Evolutionary conservation across 2,888 invertebrate species (phyloP).

Genomic region (Cerceris ruficornis): DNA sequence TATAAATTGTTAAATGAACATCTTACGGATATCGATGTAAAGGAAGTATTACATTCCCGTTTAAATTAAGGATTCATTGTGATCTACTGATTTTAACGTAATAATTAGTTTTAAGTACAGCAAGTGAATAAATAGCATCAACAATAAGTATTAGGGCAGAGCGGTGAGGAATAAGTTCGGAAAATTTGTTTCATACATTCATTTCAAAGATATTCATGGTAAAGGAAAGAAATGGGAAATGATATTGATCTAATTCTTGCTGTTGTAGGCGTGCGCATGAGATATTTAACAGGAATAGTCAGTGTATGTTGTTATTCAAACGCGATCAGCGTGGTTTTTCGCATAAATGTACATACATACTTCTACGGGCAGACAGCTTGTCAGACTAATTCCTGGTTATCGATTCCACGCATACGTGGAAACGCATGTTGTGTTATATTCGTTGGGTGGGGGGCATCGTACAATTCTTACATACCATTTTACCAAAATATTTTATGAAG

Average conservation of each 20-base stretch:
- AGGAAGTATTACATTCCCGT: too few species aligned
- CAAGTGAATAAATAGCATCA: too few species aligned
- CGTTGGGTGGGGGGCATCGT: conserved; percentile 47
- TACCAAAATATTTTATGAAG: conserved; percentile 25
- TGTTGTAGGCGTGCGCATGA: neutral
- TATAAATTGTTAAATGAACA: too few species aligned
- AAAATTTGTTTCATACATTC: neutral
- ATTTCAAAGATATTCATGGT: neutral
- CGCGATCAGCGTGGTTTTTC: conserved; percentile 48
- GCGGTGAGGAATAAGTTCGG: neutral
- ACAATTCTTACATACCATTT: conserved; percentile 44
- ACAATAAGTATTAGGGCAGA: too few species aligned
- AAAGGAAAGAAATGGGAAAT: neutral
- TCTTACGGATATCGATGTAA: too few species aligned
- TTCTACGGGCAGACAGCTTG: conserved; percentile 65
- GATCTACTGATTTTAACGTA: too few species aligned
- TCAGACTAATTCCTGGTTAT: conserved; percentile 74
- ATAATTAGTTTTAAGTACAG: too few species aligned
- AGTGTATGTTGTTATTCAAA: conserved; percentile 26
- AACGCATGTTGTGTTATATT: conserved; percentile 59
- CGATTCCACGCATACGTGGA: conserved; percentile 72
- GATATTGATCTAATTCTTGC: neutral
- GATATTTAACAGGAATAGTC: conserved; percentile 2
- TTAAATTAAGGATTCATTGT: too few species aligned
- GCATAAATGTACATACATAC: conserved; percentile 48